Base-by-base conservation (phyloP, 2,797 vertebrate genomes). In the Argentina silus region DNA sequence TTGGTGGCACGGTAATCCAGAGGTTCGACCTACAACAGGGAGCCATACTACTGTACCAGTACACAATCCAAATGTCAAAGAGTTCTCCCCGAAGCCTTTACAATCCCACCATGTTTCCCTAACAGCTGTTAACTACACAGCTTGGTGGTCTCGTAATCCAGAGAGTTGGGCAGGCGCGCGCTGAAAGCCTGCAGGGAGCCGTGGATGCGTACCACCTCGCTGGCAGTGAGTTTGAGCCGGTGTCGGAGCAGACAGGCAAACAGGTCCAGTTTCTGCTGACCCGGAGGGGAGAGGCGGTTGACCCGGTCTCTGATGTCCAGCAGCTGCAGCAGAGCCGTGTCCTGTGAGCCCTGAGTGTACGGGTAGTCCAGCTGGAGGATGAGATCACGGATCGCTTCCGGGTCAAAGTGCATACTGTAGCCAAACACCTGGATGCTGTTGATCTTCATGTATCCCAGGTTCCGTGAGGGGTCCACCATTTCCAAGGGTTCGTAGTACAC, bases 361-460 rank as follows among this genome's bases (percentile, higher is more conserved):
- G 97, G 97, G 87, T 98, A 98, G 91, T 99, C 97, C 91, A 98
- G 90, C 88, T 98, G 97, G 81, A 98, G 90, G 79, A 99, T 98
- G 89, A 98, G 91, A 86, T 99, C 97, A 63, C 97, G 94, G 64
- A 98, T 98, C 0, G 97, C 97, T 76, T 99, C 97, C 0, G 97
- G 96, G 88, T 98, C 97, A 36, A 99, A 99, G 91, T 97, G 97
- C 97, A 98, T 98, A 93, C 97, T 98, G 92, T 98, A 99, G 86
- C 97, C 97, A 77, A 98, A 98, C 77, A 98, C 97, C 91, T 97
- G 97, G 79, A 98, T 97, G 88, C 95, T 95, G 89, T 97, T 98
- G 85, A 99, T 98, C 91, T 99, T 99, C 97, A 99, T 98, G 85
- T 98, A 98, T 76, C 97, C 97, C 91, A 98, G 94, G 82, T 97